Evolutionary conservation across 1,140 invertebrate genomes (phyloP).

Genomic region (Holcopasites calliopsidis): DNA sequence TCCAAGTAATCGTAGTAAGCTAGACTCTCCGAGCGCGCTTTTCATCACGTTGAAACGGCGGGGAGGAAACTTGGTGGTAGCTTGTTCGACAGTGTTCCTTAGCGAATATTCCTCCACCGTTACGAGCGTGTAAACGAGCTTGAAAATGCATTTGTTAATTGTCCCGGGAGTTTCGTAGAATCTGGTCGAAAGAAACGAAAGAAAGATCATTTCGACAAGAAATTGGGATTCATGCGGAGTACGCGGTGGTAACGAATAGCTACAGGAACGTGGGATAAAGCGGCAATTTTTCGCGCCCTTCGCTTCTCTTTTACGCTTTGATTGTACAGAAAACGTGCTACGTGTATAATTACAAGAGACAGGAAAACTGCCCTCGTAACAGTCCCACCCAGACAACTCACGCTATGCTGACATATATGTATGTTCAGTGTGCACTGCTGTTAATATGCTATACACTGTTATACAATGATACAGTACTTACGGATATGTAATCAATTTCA

Average conservation of each 20-base stretch:
- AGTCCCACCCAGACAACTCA: conserved; percentile 46
- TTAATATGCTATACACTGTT: conserved; percentile 54
- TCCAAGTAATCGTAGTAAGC: background rate
- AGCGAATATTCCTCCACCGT: background rate
- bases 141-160: background rate
- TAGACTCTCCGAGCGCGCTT: too few relatives aligned
- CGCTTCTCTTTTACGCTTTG: conserved; percentile 44
- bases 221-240: conserved; percentile 49
- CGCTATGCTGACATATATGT: conserved; percentile 57
- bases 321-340: conserved; percentile 26
- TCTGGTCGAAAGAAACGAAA: background rate
- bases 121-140: too few relatives aligned
- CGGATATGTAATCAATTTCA: conserved; percentile 22
- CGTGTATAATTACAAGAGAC: conserved; percentile 3
- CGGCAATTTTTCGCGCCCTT: conserved; percentile 10
- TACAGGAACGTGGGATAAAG: background rate
- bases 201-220: background rate
- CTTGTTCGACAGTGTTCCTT: too few relatives aligned
- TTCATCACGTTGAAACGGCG: too few relatives aligned
- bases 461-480: conserved; percentile 18
- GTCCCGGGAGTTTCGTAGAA: background rate
- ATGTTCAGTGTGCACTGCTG: conserved; percentile 67
- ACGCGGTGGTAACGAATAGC: background rate
- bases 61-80: too few relatives aligned
- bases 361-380: conserved; percentile 44